Evolutionary conservation across 2,113 vertebrate species (phyloP).

Genomic region (Neoarius graeffei): DNA sequence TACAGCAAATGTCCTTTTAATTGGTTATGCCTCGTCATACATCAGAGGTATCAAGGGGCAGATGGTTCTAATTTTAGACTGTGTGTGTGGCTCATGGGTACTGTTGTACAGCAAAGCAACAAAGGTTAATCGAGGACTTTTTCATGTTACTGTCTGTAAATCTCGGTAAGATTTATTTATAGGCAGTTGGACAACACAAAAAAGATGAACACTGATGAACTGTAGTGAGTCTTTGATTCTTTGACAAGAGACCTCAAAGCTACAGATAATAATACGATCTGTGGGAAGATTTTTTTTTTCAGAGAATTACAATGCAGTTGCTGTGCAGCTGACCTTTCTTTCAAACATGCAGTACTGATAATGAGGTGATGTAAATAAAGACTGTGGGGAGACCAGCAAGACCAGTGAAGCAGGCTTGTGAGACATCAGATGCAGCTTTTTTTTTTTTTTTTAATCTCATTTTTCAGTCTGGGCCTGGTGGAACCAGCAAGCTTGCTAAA

Average conservation of each 20-base stretch:
- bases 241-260: neutral
- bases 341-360: neutral
- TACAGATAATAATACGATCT: neutral
- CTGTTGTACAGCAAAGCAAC: conserved; percentile 32
- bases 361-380: neutral
- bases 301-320: neutral
- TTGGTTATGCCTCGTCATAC: neutral
- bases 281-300: neutral
- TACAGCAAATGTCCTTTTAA: neutral
- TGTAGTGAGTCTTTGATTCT: neutral
- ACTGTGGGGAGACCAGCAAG: neutral
- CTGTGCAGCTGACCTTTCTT: conserved; percentile 7
- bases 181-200: conserved; percentile 35
- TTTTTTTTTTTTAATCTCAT: too few relatives aligned
- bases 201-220: neutral
- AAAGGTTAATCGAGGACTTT: conserved; percentile 29
- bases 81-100: conserved; percentile 14
- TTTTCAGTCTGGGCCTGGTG: too few relatives aligned
- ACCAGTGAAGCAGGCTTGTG: neutral
- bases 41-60: conserved; percentile 2
- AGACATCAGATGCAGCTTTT: neutral
- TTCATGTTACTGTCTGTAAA: conserved; percentile 29
- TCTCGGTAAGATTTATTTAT: conserved; percentile 41
- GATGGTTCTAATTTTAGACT: conserved; percentile 48
- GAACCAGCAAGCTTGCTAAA: neutral